Conservation (phyloP, 2,888 invertebrate genomes). For the Lasioglossum villosulum region DNA sequence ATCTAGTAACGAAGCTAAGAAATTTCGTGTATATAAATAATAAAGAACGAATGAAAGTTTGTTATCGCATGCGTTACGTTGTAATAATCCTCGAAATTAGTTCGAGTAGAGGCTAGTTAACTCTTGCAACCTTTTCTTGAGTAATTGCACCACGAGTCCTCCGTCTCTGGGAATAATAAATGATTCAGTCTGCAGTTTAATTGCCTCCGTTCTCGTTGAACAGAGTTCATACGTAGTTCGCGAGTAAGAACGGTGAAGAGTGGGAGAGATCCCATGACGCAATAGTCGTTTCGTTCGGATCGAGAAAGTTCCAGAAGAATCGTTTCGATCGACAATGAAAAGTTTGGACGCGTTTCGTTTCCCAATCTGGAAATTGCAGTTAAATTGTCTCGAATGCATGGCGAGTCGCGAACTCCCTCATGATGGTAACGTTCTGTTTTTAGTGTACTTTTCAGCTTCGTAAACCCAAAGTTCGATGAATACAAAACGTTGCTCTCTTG, state of each 20-base stretch:
- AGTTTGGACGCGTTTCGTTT: not conserved
- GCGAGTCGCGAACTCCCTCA: not conserved
- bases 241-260: not conserved
- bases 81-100: constrained; percentile 12
- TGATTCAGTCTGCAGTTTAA: not conserved
- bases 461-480: not conserved
- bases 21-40: not conserved
- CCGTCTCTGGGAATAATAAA: not conserved
- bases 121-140: not conserved
- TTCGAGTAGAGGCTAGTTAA: not conserved
- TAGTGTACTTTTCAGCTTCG: not conserved
- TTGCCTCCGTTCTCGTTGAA: not conserved
- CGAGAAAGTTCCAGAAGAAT: constrained; percentile 4
- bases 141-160: not conserved
- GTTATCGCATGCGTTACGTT: not conserved
- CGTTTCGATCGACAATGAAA: not conserved
- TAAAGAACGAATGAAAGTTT: not conserved
- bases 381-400: not conserved
- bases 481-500: not conserved
- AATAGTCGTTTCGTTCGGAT: not conserved
- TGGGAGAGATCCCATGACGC: not conserved
- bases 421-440: not conserved
- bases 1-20: not conserved
- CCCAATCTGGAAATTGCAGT: not conserved
- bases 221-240: constrained; percentile 2